Evolutionary conservation across 35 echinoderm and acorn worm species (phyloP).

Genomic region (Holothuria glaberrima): DNA sequence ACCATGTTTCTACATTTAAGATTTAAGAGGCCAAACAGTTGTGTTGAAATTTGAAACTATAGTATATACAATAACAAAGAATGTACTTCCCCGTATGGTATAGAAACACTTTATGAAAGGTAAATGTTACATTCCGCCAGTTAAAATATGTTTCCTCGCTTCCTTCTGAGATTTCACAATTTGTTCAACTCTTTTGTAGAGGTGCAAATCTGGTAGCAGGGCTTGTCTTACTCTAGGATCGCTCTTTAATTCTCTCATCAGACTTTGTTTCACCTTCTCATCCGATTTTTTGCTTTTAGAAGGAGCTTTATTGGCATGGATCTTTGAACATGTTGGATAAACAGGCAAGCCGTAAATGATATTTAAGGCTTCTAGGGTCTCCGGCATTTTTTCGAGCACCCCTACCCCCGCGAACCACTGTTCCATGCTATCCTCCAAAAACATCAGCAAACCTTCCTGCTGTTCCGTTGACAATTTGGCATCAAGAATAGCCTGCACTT

Average conservation of each 20-base stretch:
- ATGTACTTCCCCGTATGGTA: no score
- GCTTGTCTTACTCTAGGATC: constrained; percentile 62
- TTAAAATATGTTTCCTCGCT: constrained; percentile 9
- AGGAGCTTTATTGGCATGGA: constrained; percentile 57
- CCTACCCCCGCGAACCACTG: constrained; percentile 90
- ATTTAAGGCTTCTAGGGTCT: constrained; percentile 60
- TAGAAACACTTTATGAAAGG: no score
- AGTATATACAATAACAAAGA: no score
- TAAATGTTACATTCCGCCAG: not conserved
- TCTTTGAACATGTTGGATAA: constrained; percentile 53
- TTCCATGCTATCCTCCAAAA: constrained; percentile 72
- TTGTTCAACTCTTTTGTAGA: constrained; percentile 68
- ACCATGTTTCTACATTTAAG: no score
- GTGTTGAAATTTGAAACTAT: no score
- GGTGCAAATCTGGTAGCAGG: constrained; percentile 52
- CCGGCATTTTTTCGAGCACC: constrained; percentile 72
- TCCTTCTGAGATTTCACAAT: constrained; percentile 72
- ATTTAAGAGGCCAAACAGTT: no score
- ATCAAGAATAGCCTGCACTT: constrained; percentile 72
- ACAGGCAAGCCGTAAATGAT: constrained; percentile 71
- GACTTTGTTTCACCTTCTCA: constrained; percentile 31
- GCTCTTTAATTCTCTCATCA: constrained; percentile 10
- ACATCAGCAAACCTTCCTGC: constrained; percentile 34
- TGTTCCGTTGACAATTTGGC: constrained; percentile 50
- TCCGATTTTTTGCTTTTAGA: constrained; percentile 54